A percentile compares a stretch with the other conserved stretches of the same genome.
phyloP scores from a whole-genome alignment of 2,888 invertebrate genomes.

The Dermolepida albohirtum region DNA sequence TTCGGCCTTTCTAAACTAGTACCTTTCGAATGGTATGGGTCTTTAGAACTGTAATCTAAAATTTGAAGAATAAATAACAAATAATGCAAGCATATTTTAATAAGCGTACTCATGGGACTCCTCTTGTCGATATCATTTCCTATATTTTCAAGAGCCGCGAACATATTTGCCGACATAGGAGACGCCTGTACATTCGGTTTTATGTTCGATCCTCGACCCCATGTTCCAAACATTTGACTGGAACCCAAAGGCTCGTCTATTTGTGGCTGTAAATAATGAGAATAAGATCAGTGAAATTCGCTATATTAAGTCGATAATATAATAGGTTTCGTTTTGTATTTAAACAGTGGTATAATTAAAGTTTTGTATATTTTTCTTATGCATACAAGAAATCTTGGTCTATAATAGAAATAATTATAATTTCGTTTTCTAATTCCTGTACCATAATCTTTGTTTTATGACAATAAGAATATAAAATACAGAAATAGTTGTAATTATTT shows the following conservation, averaged over 20 bases:
- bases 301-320: neutral
- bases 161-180: conserved; percentile 66
- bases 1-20: conserved; percentile 60
- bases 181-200: conserved; percentile 52
- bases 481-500: too few species aligned
- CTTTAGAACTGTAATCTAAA: conserved; percentile 52
- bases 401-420: too few species aligned
- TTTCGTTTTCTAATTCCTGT: too few species aligned
- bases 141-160: conserved; percentile 65
- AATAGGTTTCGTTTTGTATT: too few species aligned
- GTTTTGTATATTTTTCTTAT: too few species aligned
- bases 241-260: conserved; percentile 66
- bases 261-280: conserved; percentile 58
- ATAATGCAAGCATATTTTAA: conserved; percentile 4
- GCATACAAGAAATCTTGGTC: too few species aligned
- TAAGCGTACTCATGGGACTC: conserved; percentile 38
- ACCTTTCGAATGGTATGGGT: conserved; percentile 63
- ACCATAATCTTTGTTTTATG: too few species aligned
- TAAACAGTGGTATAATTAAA: too few species aligned
- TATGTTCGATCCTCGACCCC: conserved; percentile 62
- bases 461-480: too few species aligned
- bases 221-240: conserved; percentile 60
- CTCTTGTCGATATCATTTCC: conserved; percentile 59
- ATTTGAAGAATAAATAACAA: conserved; percentile 16
- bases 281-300: neutral